Conservation (phyloP, 2,888 invertebrate genomes). For the Ephialtes manifestator region DNA sequence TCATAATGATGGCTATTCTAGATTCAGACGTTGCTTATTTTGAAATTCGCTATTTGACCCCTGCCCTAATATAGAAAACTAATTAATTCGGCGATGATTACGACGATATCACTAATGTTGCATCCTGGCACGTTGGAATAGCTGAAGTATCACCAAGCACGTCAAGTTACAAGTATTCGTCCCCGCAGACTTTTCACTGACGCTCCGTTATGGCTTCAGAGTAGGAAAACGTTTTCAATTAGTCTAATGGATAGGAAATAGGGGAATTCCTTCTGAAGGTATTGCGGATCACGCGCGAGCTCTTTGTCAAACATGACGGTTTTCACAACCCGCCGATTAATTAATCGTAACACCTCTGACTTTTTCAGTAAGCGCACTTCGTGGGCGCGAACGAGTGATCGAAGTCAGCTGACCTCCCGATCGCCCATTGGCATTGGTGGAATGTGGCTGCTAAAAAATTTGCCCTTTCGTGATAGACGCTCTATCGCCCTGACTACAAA, state of each 20-base stretch:
- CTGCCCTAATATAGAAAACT: background rate
- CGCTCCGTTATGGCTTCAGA: background rate
- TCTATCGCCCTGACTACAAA: background rate
- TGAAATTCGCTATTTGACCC: no score
- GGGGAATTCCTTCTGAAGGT: slow-evolving; percentile 15
- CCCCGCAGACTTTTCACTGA: background rate
- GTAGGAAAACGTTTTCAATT: slow-evolving; percentile 38
- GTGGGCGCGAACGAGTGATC: background rate
- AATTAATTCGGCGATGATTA: background rate
- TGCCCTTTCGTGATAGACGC: background rate
- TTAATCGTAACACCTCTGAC: slow-evolving; percentile 24
- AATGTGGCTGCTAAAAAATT: slow-evolving; percentile 14
- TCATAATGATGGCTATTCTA: no score
- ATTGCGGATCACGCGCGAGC: background rate
- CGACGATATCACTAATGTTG: background rate
- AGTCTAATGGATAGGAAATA: slow-evolving; percentile 44
- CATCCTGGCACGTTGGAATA: background rate
- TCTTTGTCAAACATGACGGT: background rate
- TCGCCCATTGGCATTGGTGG: background rate
- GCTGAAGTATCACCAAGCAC: slow-evolving; percentile 5
- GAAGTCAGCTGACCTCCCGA: background rate
- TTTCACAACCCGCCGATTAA: slow-evolving; percentile 25
- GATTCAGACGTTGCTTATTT: no score
- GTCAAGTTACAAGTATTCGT: background rate
- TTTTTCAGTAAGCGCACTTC: slow-evolving; percentile 5